These are phyloP conservation scores for Gouania willdenowi DNA, from an alignment of 2,797 vertebrate species.

Conservation along the genomic window DNA sequence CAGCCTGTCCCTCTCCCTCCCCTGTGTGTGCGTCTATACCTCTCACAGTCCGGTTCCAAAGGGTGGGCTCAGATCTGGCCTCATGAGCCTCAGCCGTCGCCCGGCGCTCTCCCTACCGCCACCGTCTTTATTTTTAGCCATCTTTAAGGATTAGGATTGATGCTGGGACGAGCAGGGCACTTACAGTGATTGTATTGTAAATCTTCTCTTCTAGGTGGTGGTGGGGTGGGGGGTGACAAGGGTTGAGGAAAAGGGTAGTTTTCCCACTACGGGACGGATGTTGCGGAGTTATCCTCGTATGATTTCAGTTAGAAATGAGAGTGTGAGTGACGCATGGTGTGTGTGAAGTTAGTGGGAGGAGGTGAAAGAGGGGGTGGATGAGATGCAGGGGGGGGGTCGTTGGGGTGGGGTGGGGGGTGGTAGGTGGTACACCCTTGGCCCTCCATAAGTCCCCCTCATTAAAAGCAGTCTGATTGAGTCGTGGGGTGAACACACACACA, in stretches of 20 bases:
- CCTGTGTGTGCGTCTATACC: constrained; percentile 35
- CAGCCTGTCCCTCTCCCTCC: constrained; percentile 48
- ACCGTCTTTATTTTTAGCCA: constrained; percentile 99
- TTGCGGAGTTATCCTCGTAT: constrained; percentile 51
- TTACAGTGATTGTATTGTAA: constrained; percentile 99
- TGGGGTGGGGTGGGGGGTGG: too few relatives aligned
- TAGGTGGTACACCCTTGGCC: constrained; percentile 77
- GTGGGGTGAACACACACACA: constrained; percentile 40
- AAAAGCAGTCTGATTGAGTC: constrained; percentile 75
- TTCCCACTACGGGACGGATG: constrained; percentile 66
- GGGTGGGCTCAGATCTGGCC: constrained; percentile 42
- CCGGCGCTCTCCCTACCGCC: constrained; percentile 66
- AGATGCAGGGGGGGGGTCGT: background rate
- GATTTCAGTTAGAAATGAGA: constrained; percentile 65
- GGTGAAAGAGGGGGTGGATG: constrained; percentile 44
- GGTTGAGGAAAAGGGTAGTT: constrained; percentile 58
- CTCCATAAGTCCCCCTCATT: constrained; percentile 78
- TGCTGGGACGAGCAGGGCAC: constrained; percentile 98
- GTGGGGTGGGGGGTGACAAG: constrained; percentile 33
- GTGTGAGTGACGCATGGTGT: constrained; percentile 42
- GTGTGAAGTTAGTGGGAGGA: constrained; percentile 36
- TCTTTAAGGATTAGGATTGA: constrained; percentile 99
- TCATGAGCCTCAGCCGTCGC: constrained; percentile 46
- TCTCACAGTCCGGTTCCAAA: constrained; percentile 33
- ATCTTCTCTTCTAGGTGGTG: constrained; percentile 80